Evolutionary conservation across 2,888 invertebrate genomes (phyloP), one percentile per base, ranked within the genome.

Genomic region (Neuroscelio doddi): DNA sequence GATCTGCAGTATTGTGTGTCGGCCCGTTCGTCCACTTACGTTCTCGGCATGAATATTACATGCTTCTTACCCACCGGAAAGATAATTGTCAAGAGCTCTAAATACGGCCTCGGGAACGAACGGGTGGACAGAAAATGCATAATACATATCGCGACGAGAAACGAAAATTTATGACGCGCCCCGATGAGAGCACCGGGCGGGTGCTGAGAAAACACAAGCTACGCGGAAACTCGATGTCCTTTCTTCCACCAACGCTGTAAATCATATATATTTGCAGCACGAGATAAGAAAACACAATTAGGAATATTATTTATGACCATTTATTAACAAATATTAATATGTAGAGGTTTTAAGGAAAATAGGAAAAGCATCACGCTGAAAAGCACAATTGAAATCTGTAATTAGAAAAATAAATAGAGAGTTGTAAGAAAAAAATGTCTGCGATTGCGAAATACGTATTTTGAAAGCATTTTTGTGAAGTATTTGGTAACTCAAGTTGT

Each of bases 21-120:
- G 73, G 69, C 67, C 67, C 70, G 64, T 73, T 71, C 75, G 75
- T 78, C 77, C 78, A 74, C 79, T 77, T 70, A 73, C 72, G 66
- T 76, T 71, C 74, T 61, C 74, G 70, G 64, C 81, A 83, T 83
- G 83, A 83, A 83, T 83, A 83, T 83, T 83, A 79, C 83, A 83
- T 83, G 82, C 78, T 79, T 80, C 80, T 82, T 81, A 81, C 81
- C 80, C 79, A 82, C 78, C 81, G 83, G 82, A 83, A 83, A 83
- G 82, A 83, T 83, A 83, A 83, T 83, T 82, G 82, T 82, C 82
- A 82, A 83, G 78, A 80, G 78, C 74, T 78, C 81, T 80, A 82
- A 81, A 81, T 80, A 80, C 78, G 77, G 75, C 63, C 66, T 65
- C 58, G 70, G 32, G 53, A 49, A 64, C 56, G 66, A 67, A 75